Evolutionary conservation across 2,113 vertebrate genomes (phyloP).

Genomic region (Ophthalmolycus amberensis): DNA sequence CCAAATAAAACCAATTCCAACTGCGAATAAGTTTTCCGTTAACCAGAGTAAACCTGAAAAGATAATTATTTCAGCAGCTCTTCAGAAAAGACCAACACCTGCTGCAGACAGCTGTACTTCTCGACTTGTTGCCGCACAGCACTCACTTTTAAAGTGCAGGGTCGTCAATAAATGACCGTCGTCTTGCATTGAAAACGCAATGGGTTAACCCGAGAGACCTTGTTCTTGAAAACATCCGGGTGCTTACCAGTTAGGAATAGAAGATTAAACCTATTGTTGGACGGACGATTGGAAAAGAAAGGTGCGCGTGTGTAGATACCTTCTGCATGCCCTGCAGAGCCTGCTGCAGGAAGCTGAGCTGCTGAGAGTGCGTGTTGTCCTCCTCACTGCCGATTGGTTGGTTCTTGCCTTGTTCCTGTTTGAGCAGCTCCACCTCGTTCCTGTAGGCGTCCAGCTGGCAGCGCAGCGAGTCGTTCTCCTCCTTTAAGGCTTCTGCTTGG

Average conservation of each 20-base stretch:
- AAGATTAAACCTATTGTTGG: constrained; percentile 4
- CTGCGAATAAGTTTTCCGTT: neutral
- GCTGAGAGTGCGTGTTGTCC: constrained; percentile 91
- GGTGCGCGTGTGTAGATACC: constrained; percentile 76
- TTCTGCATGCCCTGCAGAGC: constrained; percentile 97
- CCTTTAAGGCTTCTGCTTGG: constrained; percentile 92
- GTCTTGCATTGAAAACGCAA: constrained; percentile 22
- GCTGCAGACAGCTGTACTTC: constrained; percentile 52
- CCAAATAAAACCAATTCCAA: constrained; percentile 13
- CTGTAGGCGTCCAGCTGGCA: constrained; percentile 96
- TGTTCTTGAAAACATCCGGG: constrained; percentile 19
- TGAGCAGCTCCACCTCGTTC: constrained; percentile 95
- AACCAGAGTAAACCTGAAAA: constrained; percentile 32
- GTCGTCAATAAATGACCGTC: constrained; percentile 55
- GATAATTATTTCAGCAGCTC: constrained; percentile 17
- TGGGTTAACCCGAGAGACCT: constrained; percentile 6
- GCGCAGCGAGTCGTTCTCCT: constrained; percentile 96
- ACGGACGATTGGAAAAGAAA: neutral
- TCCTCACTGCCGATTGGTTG: constrained; percentile 86
- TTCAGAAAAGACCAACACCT: constrained; percentile 37
- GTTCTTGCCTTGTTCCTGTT: constrained; percentile 93
- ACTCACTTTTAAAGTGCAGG: constrained; percentile 22
- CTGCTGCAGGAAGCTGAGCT: constrained; percentile 94
- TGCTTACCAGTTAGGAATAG: neutral
- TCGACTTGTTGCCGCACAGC: constrained; percentile 8